A percentile compares a stretch with the other conserved stretches of the same genome.
These are phyloP conservation scores for Aphaenogaster ashmeadi DNA, from an alignment of 1,140 invertebrate species.

Conservation along the genomic window DNA sequence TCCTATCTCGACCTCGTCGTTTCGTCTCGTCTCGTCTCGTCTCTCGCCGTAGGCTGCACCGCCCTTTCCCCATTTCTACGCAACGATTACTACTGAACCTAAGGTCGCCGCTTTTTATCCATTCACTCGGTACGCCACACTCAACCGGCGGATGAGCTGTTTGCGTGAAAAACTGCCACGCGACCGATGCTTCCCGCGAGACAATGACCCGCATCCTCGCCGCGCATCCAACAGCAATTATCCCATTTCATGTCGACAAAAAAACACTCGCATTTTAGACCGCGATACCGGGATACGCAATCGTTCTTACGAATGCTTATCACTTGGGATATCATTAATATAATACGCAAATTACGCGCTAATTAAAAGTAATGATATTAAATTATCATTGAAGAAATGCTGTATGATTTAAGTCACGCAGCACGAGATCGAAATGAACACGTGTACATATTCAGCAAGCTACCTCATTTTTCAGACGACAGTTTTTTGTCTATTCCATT, in stretches of 20 bases:
- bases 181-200: slow-evolving; percentile 74
- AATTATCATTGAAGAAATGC: slow-evolving; percentile 6
- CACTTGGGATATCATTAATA: background rate
- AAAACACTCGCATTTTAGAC: background rate
- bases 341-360: background rate
- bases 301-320: background rate
- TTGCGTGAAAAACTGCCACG: slow-evolving; percentile 81
- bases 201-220: slow-evolving; percentile 23
- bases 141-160: slow-evolving; percentile 20
- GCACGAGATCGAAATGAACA: background rate
- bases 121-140: slow-evolving; percentile 52
- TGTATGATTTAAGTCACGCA: slow-evolving; percentile 8
- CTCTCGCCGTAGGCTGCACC: slow-evolving; percentile 46
- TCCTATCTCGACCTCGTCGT: slow-evolving; percentile 5
- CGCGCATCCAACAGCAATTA: background rate
- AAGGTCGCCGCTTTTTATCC: slow-evolving; percentile 63
- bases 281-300: background rate
- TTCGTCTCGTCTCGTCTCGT: slow-evolving; percentile 5
- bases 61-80: slow-evolving; percentile 51
- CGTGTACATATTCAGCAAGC: background rate
- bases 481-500: background rate
- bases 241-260: background rate
- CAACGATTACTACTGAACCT: slow-evolving; percentile 67
- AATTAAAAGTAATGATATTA: slow-evolving; percentile 16
- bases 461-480: background rate